These are phyloP conservation scores for Drosophila serrata DNA, from an alignment of 1,140 invertebrate genomes.

Conservation along the genomic window DNA sequence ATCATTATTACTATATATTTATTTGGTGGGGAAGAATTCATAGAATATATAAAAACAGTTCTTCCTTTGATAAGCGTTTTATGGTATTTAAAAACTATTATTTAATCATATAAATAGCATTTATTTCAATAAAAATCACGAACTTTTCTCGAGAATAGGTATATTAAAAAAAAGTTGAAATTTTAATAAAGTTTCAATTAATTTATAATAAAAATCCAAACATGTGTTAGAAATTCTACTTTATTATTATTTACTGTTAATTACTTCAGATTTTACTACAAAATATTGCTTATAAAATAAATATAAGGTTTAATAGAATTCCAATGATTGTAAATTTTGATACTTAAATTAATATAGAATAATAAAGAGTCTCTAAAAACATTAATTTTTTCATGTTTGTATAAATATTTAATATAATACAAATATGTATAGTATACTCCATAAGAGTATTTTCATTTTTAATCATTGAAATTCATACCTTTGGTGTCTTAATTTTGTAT, in stretches of 20 bases:
- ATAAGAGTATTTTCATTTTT: no score
- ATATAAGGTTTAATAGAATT: no score
- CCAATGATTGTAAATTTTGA: no score
- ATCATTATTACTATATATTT: background rate
- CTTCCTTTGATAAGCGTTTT: no score
- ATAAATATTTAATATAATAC: background rate
- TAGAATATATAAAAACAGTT: background rate
- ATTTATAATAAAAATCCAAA: background rate
- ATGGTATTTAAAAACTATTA: background rate
- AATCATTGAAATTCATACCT: background rate
- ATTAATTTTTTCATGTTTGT: no score
- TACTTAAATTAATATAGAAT: background rate
- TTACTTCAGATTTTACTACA: background rate
- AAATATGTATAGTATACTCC: no score
- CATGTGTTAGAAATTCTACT: background rate
- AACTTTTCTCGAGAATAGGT: no score
- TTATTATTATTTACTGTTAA: rapidly evolving
- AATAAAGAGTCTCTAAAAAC: no score
- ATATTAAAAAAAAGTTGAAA: background rate
- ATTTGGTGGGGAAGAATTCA: no score
- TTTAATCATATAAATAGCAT: background rate
- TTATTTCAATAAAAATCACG: background rate
- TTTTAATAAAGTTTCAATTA: background rate
- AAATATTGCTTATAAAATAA: background rate
- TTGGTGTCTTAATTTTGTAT: background rate